Evolutionary conservation across 1,140 invertebrate genomes (phyloP), one percentile per base, ranked within the genome.

Genomic region (Teleogryllus occipitalis): DNA sequence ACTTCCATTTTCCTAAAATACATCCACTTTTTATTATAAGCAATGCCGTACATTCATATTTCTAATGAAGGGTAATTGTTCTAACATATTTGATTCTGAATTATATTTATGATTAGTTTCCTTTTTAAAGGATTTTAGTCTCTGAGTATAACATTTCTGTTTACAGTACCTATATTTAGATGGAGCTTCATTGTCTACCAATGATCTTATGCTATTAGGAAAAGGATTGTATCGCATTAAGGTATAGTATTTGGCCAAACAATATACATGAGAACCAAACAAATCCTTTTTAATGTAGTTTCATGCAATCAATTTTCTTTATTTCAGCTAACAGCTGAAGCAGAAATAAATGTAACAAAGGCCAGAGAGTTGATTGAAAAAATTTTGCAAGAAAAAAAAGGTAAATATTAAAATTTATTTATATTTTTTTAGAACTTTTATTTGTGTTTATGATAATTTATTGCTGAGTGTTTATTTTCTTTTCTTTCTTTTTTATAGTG

Each of bases 361-460:
- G 86, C 90, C 7, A 84, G 91, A 82, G 84, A 86, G 7, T 81
- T 92, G 22, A 85, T 92, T n/a, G 91, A 92, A 79, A 87, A 88
- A 76, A 90, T 92, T 81, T 83, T 92, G 22, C 84, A 86, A 81
- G 90, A 90, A 82, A 90, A 92, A 80, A 89, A 90, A 88, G 88
- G 89, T 90, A 84, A 79, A 54, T 22, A 7, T 18, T 48, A 74
- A 18, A 22, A 75, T n/a, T 72, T 15, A 72, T n/a, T n/a, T 15
- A 15, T 15, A n/a, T 2, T 72, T n/a, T 6, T 3, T 6, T 14
- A 72, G 65, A 72, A n/a, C 3, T 15, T 72, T 14, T n/a, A 72
- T 15, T 72, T 72, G 14, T 3, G 65, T 6, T 72, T 72, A 15
- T n/a, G 6, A n/a, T 15, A 72, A n/a, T 72, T 15, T 72, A 15